Evolutionary conservation across 1,140 invertebrate species (phyloP).

Genomic region (Luehdorfia chinensis): DNA sequence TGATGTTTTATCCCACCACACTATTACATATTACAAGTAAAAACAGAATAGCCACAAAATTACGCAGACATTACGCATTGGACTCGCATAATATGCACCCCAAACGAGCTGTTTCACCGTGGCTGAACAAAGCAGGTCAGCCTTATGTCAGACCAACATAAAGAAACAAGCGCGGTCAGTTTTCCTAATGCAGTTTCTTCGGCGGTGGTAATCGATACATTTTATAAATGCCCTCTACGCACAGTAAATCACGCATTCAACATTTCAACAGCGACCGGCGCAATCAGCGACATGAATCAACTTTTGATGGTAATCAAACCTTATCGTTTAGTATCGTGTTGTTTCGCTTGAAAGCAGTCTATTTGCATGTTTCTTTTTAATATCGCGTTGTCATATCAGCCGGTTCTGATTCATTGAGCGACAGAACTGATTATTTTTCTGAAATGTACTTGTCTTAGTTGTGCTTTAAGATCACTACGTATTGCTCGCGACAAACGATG

Average conservation of each 20-base stretch:
- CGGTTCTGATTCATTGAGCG: too few species aligned
- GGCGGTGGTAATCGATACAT: constrained; percentile 10
- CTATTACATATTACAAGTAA: too few species aligned
- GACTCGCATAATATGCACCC: constrained; percentile 4
- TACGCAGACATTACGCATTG: constrained; percentile 7
- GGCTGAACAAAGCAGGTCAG: constrained; percentile 28
- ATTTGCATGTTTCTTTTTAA: neutral
- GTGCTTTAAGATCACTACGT: too few species aligned
- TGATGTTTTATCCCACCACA: too few species aligned
- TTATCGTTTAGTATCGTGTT: neutral
- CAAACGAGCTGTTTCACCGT: neutral
- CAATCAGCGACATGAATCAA: constrained; percentile 33
- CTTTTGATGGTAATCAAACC: constrained; percentile 32
- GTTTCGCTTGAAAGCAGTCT: neutral
- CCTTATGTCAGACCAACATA: constrained; percentile 19
- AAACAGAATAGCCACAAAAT: neutral
- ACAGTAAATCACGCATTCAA: constrained; percentile 26
- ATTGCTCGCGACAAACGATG: too few species aligned
- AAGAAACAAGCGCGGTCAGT: constrained; percentile 2
- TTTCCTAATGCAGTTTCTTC: neutral
- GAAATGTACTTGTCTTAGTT: too few species aligned
- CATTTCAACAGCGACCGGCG: constrained; percentile 4
- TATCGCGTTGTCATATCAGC: neutral
- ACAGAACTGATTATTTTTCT: too few species aligned
- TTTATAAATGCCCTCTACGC: constrained; percentile 23